Evolutionary conservation across 2,797 vertebrate genomes (phyloP), one percentile per base, ranked within the genome.

Genomic region (Myotis vivesi): DNA sequence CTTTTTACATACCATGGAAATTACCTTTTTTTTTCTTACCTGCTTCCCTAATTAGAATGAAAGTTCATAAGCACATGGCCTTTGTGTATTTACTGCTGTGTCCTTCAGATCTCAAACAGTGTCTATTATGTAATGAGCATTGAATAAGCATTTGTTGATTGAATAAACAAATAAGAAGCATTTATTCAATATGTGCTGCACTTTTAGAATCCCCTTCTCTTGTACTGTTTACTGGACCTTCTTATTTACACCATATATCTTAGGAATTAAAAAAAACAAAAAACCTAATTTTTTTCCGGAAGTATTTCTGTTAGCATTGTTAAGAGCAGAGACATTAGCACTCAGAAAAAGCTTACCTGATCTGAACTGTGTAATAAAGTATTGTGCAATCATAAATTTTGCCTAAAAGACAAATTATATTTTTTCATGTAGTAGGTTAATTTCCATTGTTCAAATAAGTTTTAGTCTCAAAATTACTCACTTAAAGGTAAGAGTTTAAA

Each of bases 401-500:
- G 64, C 64, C 51, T 86, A 53, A 76, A 92, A 90, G 76, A 62
- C 1, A 86, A 93, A 72, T 71, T 28, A 75, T 23, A 91, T 49
- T 69, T 87, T 91, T 44, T 57, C 49, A 80, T 22, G 13, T 69
- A 30, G 51, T 55, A 88, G 41, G 16, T 80, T 62, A 82, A 77
- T 92, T 91, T 71, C 23, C 33, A 51, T 81, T 71, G 30, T 44
- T 92, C 53, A 76, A 83, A 8, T 73, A 82, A 87, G 6, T 87
- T 20, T 72, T 66, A 57, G 46, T 82, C 16, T 95, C 66, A 77
- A 80, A 96, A 92, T 53, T 79, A 59, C 6, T 59, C 38, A 76
- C 17, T 87, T 57, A 38, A 55, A 41, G 16, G 15, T 62, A 94
- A 55, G 1, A 46, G 6, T 89, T 94, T 89, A 44, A 57, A 94